phyloP scores from a whole-genome alignment of 2,113 vertebrate species.

The Axis porcinus region DNA sequence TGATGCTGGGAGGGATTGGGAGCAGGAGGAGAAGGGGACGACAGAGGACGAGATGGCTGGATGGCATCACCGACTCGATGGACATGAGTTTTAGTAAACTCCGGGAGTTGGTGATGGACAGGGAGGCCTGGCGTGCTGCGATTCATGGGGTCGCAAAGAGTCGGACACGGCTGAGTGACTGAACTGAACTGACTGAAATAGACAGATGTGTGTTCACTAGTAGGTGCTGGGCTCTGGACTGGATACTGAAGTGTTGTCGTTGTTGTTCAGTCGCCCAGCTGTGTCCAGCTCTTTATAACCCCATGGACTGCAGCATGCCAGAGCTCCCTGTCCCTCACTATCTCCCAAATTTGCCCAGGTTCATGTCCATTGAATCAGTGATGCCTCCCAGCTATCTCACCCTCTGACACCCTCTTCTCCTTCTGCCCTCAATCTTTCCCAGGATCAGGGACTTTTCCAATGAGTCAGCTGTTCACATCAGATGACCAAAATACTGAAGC shows the following conservation, averaged over 20 bases:
- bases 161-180: too few species aligned
- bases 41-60: too few species aligned
- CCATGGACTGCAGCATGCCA: background rate
- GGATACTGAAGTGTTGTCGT: fast-evolving
- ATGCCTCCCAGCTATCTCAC: background rate
- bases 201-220: background rate
- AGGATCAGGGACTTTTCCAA: background rate
- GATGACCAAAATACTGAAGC: background rate
- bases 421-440: background rate
- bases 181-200: too few species aligned
- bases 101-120: too few species aligned
- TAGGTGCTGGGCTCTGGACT: background rate
- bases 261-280: background rate
- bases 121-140: too few species aligned
- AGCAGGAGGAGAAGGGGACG: too few species aligned
- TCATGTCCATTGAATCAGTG: background rate
- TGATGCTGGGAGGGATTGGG: too few species aligned
- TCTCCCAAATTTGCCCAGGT: background rate
- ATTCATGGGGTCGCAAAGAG: too few species aligned
- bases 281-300: background rate
- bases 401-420: background rate
- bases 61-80: too few species aligned
- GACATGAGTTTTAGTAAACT: too few species aligned
- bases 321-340: background rate
- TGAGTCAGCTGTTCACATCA: background rate